phyloP scores from a whole-genome alignment of 2,113 vertebrate species.

The Actenoides lindsayi region DNA sequence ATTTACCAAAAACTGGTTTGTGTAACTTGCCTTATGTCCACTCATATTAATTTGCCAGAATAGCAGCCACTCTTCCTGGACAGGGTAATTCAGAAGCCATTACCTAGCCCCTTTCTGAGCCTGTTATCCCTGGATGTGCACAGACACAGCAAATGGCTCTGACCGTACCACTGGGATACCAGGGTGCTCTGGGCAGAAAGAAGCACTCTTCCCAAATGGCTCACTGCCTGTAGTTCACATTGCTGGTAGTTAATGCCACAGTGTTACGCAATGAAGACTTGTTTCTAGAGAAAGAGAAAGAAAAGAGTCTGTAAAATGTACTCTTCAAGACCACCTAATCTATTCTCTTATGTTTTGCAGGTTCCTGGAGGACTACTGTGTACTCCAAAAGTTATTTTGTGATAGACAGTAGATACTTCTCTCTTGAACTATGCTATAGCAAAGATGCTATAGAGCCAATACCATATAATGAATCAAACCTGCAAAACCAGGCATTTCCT shows the following conservation, averaged over 20 bases:
- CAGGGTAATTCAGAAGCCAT: neutral
- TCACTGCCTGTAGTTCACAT: neutral
- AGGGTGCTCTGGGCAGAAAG: neutral
- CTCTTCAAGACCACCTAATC: neutral
- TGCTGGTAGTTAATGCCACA: neutral
- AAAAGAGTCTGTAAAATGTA: neutral
- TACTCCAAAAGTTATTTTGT: constrained; percentile 62
- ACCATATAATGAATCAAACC: constrained; percentile 62
- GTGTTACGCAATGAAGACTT: neutral
- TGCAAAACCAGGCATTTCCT: constrained; percentile 74
- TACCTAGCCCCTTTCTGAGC: neutral
- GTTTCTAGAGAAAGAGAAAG: neutral
- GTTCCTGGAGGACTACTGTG: neutral
- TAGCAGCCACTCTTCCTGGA: neutral
- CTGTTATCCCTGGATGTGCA: neutral
- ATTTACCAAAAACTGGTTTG: neutral
- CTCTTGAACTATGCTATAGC: constrained; percentile 13
- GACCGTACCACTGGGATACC: neutral
- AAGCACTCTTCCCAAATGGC: neutral
- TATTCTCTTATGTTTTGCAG: neutral
- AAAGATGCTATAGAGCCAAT: constrained; percentile 43
- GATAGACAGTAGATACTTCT: constrained; percentile 26
- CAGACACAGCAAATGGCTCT: neutral
- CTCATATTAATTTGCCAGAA: neutral
- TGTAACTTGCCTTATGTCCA: neutral